Evolutionary conservation across 2,113 vertebrate species (phyloP).

Genomic region (Phyllopteryx taeniolatus): DNA sequence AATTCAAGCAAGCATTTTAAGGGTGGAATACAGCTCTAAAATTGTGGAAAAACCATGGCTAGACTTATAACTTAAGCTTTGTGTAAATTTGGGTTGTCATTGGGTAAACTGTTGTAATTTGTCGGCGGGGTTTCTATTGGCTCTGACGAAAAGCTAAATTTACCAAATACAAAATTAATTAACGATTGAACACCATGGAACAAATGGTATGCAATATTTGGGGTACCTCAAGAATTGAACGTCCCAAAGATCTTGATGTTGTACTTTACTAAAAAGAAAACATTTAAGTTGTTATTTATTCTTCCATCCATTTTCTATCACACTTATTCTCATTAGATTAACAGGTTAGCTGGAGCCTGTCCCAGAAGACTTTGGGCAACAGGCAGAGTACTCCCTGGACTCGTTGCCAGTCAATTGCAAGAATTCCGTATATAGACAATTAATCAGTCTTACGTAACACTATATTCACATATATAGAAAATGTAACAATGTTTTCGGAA

Average conservation of each 20-base stretch:
- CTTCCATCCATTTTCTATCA: too few species aligned
- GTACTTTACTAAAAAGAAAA: neutral
- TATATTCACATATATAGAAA: too few species aligned
- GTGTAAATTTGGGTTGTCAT: neutral
- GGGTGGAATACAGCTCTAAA: neutral
- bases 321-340: too few species aligned
- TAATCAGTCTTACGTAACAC: too few species aligned
- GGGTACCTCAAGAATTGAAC: neutral
- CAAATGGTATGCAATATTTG: neutral
- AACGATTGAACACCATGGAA: neutral
- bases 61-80: neutral
- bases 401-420: too few species aligned
- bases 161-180: neutral
- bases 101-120: neutral
- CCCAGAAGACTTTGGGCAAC: too few species aligned
- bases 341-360: too few species aligned
- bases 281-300: too few species aligned
- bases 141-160: neutral
- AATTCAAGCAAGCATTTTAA: neutral
- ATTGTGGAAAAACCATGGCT: neutral
- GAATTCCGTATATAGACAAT: too few species aligned
- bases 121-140: neutral
- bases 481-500: too few species aligned
- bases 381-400: too few species aligned
- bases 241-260: neutral